A percentile compares a stretch with the other conserved stretches of the same genome.
These are phyloP conservation scores for Boulengeromyrus knoepffleri DNA, from an alignment of 2,113 vertebrate genomes.

Conservation along the genomic window DNA sequence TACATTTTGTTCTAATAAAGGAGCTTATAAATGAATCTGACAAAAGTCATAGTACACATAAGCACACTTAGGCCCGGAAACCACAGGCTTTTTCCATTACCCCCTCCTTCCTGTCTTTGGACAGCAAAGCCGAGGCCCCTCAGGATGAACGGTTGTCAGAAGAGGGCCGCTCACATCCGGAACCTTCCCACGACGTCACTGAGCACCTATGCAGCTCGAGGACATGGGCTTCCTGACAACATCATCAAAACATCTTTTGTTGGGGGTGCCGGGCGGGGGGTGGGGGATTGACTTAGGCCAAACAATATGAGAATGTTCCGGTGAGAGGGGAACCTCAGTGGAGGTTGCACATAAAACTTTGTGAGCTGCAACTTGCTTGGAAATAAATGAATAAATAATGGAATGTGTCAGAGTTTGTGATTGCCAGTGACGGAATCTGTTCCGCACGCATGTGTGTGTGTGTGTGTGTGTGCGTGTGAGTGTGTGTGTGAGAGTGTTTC, in stretches of 20 bases:
- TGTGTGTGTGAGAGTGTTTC: conserved; percentile 32
- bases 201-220: conserved; percentile 38
- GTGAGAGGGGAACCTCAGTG: neutral
- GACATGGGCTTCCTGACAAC: conserved; percentile 43
- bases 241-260: conserved; percentile 40
- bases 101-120: neutral
- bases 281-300: conserved; percentile 24
- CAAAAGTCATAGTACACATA: neutral
- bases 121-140: neutral
- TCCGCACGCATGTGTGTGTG: conserved; percentile 18
- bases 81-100: neutral
- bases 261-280: neutral
- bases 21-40: neutral
- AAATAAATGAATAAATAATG: conserved; percentile 31
- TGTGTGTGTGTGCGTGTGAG: neutral
- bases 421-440: conserved; percentile 47
- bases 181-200: conserved; percentile 47
- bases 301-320: conserved; percentile 2
- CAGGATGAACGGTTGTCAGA: neutral
- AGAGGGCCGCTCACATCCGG: conserved; percentile 7
- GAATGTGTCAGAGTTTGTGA: conserved; percentile 32
- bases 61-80: neutral
- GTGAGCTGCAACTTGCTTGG: conserved; percentile 38
- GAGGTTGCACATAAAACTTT: conserved; percentile 33
- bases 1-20: neutral